A percentile compares a stretch with the other conserved stretches of the same genome.
Conservation (phyloP, 35 echinoderm and acorn worm genomes). For the Apostichopus japonicus region DNA sequence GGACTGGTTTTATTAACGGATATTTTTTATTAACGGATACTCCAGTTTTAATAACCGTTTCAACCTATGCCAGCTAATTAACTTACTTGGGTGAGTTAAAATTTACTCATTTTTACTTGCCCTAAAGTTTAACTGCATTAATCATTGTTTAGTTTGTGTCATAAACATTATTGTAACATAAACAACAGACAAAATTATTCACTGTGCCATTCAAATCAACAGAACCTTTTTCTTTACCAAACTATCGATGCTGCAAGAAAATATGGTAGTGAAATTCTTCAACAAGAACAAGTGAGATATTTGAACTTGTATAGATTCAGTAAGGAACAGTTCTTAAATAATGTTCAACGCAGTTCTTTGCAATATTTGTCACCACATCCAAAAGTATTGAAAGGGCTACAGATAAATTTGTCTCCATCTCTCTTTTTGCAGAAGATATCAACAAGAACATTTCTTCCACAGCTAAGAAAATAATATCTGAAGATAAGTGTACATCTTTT, state of each 20-base stretch:
- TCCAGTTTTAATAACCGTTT: too few species aligned
- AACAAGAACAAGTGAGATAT: not conserved
- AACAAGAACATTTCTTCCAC: not conserved
- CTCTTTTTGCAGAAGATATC: not conserved
- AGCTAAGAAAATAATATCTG: not conserved
- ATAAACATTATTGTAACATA: constrained; percentile 13
- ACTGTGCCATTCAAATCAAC: not conserved
- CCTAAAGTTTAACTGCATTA: not conserved
- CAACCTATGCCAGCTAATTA: too few species aligned
- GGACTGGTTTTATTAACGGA: too few species aligned
- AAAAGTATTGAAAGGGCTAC: not conserved
- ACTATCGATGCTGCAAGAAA: constrained; percentile 16
- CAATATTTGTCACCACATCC: not conserved
- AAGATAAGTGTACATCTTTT: not conserved
- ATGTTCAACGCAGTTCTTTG: not conserved
- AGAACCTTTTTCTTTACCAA: not conserved
- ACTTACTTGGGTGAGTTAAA: too few species aligned
- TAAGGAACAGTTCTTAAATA: not conserved
- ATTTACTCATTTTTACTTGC: too few species aligned
- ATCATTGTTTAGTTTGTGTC: not conserved
- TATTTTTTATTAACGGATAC: too few species aligned
- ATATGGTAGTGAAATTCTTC: not conserved
- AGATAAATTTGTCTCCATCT: not conserved
- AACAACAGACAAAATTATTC: not conserved
- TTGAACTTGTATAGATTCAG: not conserved